phyloP scores from a whole-genome alignment of 2,797 vertebrate species.

The Tauraco hartlaubi region DNA sequence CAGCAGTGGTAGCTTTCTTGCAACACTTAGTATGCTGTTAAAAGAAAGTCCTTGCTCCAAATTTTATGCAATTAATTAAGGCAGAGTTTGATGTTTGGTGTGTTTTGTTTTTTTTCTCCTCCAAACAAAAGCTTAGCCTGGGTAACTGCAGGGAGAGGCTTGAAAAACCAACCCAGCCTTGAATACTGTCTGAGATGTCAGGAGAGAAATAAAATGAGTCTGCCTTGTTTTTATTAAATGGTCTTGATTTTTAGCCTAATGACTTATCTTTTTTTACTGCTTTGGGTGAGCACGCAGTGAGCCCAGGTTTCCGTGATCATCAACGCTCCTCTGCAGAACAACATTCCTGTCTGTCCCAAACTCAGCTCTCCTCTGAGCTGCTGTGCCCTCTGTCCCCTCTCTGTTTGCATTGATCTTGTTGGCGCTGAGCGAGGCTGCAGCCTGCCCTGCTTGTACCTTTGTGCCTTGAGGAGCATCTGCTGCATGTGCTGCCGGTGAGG shows the following conservation, averaged over 20 bases:
- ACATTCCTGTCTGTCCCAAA: not conserved
- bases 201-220: not conserved
- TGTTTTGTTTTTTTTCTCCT: accelerated
- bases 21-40: not conserved
- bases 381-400: not conserved
- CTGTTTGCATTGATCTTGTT: not conserved
- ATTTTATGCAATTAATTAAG: not conserved
- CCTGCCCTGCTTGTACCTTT: not conserved
- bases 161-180: not conserved
- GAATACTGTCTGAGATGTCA: not conserved
- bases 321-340: not conserved
- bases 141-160: not conserved
- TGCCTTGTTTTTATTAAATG: not conserved
- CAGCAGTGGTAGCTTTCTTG: not conserved
- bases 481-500: accelerated
- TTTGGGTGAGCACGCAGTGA: not conserved
- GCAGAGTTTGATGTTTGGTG: not conserved
- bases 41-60: not conserved
- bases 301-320: not conserved
- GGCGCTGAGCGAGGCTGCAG: accelerated
- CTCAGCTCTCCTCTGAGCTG: not conserved
- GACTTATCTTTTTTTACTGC: not conserved
- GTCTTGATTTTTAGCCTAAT: not conserved
- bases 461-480: not conserved
- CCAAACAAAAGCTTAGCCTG: not conserved